Evolutionary conservation across 2,888 invertebrate genomes (phyloP).

Genomic region (Ceraclea dissimilis): DNA sequence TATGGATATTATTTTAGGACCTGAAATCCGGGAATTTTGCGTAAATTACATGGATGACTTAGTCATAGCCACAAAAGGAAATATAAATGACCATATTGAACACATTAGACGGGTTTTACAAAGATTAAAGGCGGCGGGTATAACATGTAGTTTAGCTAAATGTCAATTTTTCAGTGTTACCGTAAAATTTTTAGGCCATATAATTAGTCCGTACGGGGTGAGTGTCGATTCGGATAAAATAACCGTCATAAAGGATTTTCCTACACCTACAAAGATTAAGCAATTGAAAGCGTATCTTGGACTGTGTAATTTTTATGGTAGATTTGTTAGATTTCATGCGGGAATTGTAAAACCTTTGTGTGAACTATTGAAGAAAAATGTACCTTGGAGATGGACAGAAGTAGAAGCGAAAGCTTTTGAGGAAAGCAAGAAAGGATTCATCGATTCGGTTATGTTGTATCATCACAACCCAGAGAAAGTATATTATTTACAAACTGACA

Average conservation of each 20-base stretch:
- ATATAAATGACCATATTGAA: constrained; percentile 5
- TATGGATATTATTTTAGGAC: constrained; percentile 27
- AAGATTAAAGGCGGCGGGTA: constrained; percentile 8
- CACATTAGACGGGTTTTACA: background rate
- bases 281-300: constrained; percentile 2
- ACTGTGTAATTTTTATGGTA: constrained; percentile 4
- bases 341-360: background rate
- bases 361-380: constrained; percentile 1
- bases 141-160: constrained; percentile 22
- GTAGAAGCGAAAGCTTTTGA: constrained; percentile 24
- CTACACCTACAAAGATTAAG: constrained; percentile 25
- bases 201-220: constrained; percentile 20
- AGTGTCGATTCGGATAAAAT: constrained; percentile 23
- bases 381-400: background rate
- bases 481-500: constrained; percentile 27
- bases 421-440: constrained; percentile 21
- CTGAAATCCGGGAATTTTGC: constrained; percentile 10
- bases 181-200: constrained; percentile 1
- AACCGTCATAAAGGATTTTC: constrained; percentile 24
- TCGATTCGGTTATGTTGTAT: constrained; percentile 15
- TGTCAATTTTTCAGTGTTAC: background rate
- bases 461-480: constrained; percentile 19
- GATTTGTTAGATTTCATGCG: background rate
- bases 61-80: background rate
- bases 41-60: constrained; percentile 5